Percentiles rank a stretch among this genome's conserved stretches.
These are phyloP conservation scores for Pyralis farinalis DNA, from an alignment of 2,888 invertebrate genomes.

Conservation along the genomic window DNA sequence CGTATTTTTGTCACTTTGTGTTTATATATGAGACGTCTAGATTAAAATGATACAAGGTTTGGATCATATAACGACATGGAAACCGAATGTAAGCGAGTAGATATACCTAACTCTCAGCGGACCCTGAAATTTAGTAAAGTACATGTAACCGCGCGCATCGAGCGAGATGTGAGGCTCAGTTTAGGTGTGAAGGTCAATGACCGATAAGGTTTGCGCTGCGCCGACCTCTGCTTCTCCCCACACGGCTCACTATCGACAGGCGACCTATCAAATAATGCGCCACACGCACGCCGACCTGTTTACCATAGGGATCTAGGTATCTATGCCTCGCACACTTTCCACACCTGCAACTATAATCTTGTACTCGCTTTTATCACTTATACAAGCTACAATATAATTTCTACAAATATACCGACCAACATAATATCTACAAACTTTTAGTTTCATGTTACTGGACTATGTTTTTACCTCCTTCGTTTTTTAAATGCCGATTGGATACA, in stretches of 20 bases:
- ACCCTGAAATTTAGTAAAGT: constrained; percentile 44
- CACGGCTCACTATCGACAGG: constrained; percentile 46
- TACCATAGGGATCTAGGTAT: constrained; percentile 2
- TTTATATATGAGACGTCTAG: too few relatives aligned
- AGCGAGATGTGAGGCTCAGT: constrained; percentile 73
- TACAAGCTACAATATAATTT: too few relatives aligned
- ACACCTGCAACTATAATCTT: neutral
- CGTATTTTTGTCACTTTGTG: too few relatives aligned
- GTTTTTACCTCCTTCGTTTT: too few relatives aligned
- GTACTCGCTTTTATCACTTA: too few relatives aligned
- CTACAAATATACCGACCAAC: too few relatives aligned
- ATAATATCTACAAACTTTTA: too few relatives aligned
- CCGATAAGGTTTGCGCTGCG: constrained; percentile 72
- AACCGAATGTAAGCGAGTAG: too few relatives aligned
- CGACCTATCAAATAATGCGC: constrained; percentile 43
- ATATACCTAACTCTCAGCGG: constrained; percentile 28
- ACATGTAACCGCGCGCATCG: constrained; percentile 44
- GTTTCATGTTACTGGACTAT: too few relatives aligned
- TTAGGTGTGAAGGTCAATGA: constrained; percentile 78
- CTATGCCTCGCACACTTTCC: neutral
- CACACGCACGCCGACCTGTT: constrained; percentile 14
- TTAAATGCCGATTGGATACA: too few relatives aligned
- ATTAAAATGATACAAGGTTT: too few relatives aligned
- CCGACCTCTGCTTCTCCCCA: constrained; percentile 54
- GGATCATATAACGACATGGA: too few relatives aligned